Conservation (phyloP, 2,797 vertebrate species). For the Lithobates pipiens region DNA sequence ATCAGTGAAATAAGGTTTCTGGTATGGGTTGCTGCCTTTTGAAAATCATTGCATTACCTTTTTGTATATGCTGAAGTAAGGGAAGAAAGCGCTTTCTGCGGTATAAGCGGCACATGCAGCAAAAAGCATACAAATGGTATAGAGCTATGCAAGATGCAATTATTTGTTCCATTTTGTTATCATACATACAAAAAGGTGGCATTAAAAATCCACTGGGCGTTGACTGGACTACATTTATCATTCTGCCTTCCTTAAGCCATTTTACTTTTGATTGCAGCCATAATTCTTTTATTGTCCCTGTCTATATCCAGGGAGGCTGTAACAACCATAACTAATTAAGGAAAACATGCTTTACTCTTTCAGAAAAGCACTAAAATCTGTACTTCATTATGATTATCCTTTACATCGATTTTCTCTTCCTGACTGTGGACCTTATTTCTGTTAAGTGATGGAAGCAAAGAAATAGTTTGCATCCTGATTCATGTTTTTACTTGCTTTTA, state of each 20-base stretch:
- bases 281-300: constrained; percentile 3
- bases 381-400: background rate
- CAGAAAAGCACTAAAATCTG: constrained; percentile 4
- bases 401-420: background rate
- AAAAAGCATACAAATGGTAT: background rate
- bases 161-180: background rate
- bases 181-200: background rate
- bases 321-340: background rate
- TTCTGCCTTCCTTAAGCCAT: background rate
- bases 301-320: background rate
- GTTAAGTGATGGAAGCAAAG: background rate
- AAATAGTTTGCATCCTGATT: background rate
- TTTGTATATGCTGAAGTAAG: too few relatives aligned
- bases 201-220: background rate
- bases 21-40: background rate
- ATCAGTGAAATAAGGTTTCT: background rate
- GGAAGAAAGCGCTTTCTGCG: too few relatives aligned
- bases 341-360: background rate
- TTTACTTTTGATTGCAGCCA: background rate
- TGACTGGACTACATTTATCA: background rate
- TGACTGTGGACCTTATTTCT: background rate
- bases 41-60: background rate
- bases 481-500: background rate
- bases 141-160: too few relatives aligned
- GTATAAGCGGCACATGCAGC: too few relatives aligned